Evolutionary conservation across 2,797 vertebrate species (phyloP).

Genomic region (Enteromius thamalakanensis): DNA sequence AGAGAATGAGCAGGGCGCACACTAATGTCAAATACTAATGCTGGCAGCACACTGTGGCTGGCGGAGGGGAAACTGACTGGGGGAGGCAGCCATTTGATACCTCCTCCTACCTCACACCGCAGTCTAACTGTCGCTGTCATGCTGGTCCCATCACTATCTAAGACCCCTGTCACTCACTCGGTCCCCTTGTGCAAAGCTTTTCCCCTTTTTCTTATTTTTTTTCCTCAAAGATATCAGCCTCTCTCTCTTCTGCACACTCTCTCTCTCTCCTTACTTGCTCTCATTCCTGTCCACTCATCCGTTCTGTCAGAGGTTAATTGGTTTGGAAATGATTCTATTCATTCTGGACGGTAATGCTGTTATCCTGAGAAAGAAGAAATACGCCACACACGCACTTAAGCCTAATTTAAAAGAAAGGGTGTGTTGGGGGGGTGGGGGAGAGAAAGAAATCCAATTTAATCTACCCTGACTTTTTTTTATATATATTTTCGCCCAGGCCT

Average conservation of each 20-base stretch:
- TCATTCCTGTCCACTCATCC: conserved; percentile 82
- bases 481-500: conserved; percentile 66
- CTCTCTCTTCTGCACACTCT: conserved; percentile 23
- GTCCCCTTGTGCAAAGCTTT: conserved; percentile 52
- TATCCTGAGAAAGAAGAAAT: conserved; percentile 81
- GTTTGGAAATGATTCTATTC: conserved; percentile 88
- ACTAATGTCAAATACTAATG: conserved; percentile 59
- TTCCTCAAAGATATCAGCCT: conserved; percentile 37
- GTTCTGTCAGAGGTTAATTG: conserved; percentile 88
- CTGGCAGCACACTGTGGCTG: conserved; percentile 63
- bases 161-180: conserved; percentile 51
- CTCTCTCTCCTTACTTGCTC: conserved; percentile 64
- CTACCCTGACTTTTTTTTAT: conserved; percentile 62
- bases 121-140: conserved; percentile 40
- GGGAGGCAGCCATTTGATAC: conserved; percentile 13
- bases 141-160: conserved; percentile 48
- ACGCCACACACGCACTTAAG: conserved; percentile 77
- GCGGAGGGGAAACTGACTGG: conserved; percentile 33
- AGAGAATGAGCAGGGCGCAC: conserved; percentile 73
- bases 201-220: conserved; percentile 38
- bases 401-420: conserved; percentile 82
- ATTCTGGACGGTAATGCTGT: conserved; percentile 84
- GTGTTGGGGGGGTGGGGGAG: conserved; percentile 44
- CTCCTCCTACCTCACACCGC: conserved; percentile 24
- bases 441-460: conserved; percentile 83